A percentile compares a stretch with the other conserved stretches of the same genome.
Conservation (phyloP, 1,140 invertebrate genomes). For the Dendrolimus punctatus region DNA sequence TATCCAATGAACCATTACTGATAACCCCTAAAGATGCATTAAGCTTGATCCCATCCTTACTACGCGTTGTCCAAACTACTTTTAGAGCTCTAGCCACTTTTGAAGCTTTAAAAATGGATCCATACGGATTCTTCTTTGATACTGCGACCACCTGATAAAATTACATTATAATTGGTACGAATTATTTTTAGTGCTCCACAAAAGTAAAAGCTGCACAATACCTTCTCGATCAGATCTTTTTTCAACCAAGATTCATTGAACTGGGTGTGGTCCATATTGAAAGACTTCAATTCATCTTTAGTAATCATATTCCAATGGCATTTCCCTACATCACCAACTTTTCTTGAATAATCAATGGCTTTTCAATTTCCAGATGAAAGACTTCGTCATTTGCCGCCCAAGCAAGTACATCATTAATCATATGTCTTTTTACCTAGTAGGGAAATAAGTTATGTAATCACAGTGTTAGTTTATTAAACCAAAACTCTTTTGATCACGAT, state of each 20-base stretch:
- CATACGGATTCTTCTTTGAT: conserved; percentile 46
- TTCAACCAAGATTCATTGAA: conserved; percentile 52
- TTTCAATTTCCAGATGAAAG: conserved; percentile 48
- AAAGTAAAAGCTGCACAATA: conserved; percentile 8
- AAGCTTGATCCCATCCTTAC: conserved; percentile 21
- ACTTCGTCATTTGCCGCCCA: conserved; percentile 52
- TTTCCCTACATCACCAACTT: conserved; percentile 6
- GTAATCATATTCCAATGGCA: conserved; percentile 32
- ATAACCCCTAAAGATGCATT: conserved; percentile 46
- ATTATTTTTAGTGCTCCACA: too few relatives aligned
- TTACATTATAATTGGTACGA: not conserved
- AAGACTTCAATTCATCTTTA: conserved; percentile 26
- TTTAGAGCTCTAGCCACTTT: conserved; percentile 40
- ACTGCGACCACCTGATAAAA: conserved; percentile 26
- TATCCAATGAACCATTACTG: conserved; percentile 52
- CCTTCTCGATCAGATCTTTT: conserved; percentile 54
- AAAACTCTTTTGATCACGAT: not conserved
- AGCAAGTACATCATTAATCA: conserved; percentile 36
- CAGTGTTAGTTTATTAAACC: not conserved
- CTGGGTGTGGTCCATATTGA: conserved; percentile 38
- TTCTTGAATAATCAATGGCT: conserved; percentile 39
- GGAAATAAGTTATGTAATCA: not conserved
- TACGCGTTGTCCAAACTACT: conserved; percentile 40
- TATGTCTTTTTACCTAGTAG: conserved; percentile 35
- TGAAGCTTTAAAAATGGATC: conserved; percentile 44